These are phyloP conservation scores for Lanius collurio DNA, from an alignment of 2,113 vertebrate species.

Conservation along the genomic window DNA sequence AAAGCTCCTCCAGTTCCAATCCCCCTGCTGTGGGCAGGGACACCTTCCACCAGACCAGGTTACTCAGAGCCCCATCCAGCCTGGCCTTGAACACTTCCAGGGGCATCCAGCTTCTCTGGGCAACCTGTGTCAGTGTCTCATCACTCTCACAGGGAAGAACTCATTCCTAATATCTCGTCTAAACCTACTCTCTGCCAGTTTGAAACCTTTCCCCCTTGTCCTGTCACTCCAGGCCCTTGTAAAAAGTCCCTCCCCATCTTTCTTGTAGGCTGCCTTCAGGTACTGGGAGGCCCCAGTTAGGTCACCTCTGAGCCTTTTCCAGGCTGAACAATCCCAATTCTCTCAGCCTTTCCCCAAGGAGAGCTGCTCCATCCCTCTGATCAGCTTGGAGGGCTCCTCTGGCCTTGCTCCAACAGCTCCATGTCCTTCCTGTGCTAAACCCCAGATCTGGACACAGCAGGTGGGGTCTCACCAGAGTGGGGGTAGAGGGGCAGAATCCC, in stretches of 20 bases:
- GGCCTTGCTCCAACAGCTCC: not conserved
- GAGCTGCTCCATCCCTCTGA: not conserved
- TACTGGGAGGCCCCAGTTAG: fast-evolving
- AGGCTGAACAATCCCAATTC: not conserved
- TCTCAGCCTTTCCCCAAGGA: not conserved
- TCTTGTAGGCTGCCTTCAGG: not conserved
- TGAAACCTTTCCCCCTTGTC: too few species aligned
- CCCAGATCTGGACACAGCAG: not conserved
- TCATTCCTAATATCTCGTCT: not conserved
- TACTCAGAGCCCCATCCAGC: not conserved
- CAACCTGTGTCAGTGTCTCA: not conserved
- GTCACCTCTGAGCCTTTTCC: not conserved
- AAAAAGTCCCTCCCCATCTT: not conserved
- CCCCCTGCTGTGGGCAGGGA: not conserved
- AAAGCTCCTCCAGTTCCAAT: not conserved
- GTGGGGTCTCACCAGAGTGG: not conserved
- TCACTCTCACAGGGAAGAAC: not conserved
- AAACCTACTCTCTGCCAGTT: not conserved
- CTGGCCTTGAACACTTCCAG: not conserved
- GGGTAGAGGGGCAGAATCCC: not conserved
- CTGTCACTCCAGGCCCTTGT: not conserved
- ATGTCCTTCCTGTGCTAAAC: not conserved
- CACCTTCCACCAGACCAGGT: too few species aligned
- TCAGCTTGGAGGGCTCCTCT: fast-evolving
- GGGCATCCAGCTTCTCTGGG: not conserved